Evolutionary conservation across 2,888 invertebrate genomes (phyloP), one percentile per base, ranked within the genome.

Genomic region (Parnassius orleans): DNA sequence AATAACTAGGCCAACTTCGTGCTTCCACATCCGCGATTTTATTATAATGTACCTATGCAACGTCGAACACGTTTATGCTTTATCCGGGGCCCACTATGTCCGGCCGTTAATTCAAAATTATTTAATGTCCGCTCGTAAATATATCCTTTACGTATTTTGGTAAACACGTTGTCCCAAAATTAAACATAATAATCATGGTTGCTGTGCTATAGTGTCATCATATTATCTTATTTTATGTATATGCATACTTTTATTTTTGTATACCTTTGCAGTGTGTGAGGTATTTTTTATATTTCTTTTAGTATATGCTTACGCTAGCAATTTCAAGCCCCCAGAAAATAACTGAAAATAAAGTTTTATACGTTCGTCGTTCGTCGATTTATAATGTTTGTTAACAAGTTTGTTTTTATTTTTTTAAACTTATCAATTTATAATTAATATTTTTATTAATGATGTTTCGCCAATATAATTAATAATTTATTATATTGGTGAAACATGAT

Each of bases 111-210:
- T 84, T 76, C 77, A 72, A 73, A 75, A 76, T 76, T 82, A 84
- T 87, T 85, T 86, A 83, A 83, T 79, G 78, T 80, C 76, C 77
- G 80, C 72, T 80, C 79, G 82, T 86, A 86, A 84, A 87, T 84
- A 87, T 79, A 78, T 83, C 79, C 82, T 82, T 80, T 81, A 71
- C 82, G 79, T 81, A 81, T 76, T 72, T 75, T 74, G 78, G 77
- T 80, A 78, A 80, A 82, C 80, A 70, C 79, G 72, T 70, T 75
- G 73, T 78, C 73, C 77, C 74, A 77, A 80, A 80, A 78, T 80
- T 81, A 79, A 81, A 80, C 70, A 79, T 78, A 73, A 75, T 71
- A 73, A 72, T 24, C 24, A 24, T 80, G 76, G 78, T 76, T 73
- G 69, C 74, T 72, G 68, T 69, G 68, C 73, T 71, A 68, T 60